These are phyloP conservation scores for Eulacestoma nigropectus DNA, from an alignment of 2,113 vertebrate species.

Conservation along the genomic window DNA sequence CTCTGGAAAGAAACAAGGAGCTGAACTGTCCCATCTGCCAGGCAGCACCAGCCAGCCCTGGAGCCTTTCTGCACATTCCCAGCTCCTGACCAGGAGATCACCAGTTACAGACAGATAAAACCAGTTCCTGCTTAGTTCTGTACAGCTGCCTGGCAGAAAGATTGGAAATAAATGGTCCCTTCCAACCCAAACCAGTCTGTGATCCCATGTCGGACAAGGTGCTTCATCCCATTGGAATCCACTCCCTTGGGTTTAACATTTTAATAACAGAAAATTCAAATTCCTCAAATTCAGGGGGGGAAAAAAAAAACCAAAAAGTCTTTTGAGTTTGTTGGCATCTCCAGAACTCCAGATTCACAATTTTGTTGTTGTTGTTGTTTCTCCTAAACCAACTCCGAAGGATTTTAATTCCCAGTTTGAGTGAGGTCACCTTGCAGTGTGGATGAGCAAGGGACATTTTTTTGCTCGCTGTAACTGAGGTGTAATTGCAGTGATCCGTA, in stretches of 20 bases:
- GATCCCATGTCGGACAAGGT: neutral
- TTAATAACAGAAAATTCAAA: neutral
- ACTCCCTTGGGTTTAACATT: neutral
- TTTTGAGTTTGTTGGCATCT: neutral
- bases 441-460: neutral
- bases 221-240: neutral
- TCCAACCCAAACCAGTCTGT: neutral
- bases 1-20: neutral
- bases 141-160: neutral
- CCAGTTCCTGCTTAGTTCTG: neutral
- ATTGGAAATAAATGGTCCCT: neutral
- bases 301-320: neutral
- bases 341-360: neutral
- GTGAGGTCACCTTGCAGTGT: neutral
- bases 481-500: neutral
- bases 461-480: neutral
- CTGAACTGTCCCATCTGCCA: neutral
- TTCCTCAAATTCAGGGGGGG: fast-evolving
- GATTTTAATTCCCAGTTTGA: neutral
- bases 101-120: neutral
- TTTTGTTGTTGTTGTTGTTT: neutral
- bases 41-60: neutral
- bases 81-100: neutral
- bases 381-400: neutral
- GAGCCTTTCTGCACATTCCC: neutral